phyloP scores from a whole-genome alignment of 2,888 invertebrate genomes.

The Listrodromus nycthemerus region DNA sequence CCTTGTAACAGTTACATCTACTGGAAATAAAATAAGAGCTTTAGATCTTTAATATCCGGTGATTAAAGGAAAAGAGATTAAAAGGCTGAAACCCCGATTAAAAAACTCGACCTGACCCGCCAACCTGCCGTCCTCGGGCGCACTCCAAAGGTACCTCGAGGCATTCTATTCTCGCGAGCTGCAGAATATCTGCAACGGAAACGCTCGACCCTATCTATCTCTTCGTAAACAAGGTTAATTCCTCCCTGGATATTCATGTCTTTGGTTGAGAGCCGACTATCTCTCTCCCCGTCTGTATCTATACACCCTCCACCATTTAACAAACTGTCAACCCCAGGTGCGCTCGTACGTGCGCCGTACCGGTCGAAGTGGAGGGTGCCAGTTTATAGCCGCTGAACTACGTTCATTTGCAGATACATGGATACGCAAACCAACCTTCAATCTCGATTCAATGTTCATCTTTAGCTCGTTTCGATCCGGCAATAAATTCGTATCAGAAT shows the following conservation, averaged over 20 bases:
- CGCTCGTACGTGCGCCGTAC: conserved; percentile 25
- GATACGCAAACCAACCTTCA: conserved; percentile 6
- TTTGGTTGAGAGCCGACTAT: conserved; percentile 45
- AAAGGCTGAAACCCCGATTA: not conserved
- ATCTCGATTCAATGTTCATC: conserved; percentile 35
- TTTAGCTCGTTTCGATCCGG: conserved; percentile 7
- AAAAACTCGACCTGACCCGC: conserved; percentile 6
- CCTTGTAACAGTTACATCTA: not conserved
- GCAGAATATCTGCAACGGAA: conserved; percentile 68
- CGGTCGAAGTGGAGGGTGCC: conserved; percentile 13
- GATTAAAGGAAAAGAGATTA: not conserved
- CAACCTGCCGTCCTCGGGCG: conserved; percentile 27
- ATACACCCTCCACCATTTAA: conserved; percentile 61
- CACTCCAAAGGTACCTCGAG: not conserved
- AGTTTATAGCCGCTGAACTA: conserved; percentile 50
- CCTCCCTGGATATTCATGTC: conserved; percentile 68
- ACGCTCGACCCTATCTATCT: conserved; percentile 68
- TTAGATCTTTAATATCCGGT: not conserved
- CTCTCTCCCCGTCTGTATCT: conserved; percentile 42
- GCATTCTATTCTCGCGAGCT: conserved; percentile 37
- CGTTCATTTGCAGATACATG: conserved; percentile 55
- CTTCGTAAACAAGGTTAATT: conserved; percentile 70
- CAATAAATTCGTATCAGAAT: conserved; percentile 8
- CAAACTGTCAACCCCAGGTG: conserved; percentile 64
- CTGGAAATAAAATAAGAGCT: not conserved